Base-by-base conservation (phyloP, 2,113 vertebrate genomes). In the Clarias gariepinus region DNA sequence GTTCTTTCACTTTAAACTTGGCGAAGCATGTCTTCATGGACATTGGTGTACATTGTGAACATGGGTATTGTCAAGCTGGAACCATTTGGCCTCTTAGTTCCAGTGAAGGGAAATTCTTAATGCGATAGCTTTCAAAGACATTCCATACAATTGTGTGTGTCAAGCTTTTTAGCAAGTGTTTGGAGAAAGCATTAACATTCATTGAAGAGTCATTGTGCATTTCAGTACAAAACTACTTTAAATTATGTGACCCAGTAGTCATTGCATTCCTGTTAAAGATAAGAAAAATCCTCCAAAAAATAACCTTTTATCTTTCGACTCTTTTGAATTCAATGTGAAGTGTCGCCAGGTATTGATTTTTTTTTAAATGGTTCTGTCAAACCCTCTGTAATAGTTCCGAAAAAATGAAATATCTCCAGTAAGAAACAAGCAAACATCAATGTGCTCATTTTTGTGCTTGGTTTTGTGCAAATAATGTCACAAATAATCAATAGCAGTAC, bases 321-420 rank as follows among this genome's bases (percentile, higher is more conserved):
- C 25, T 79, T 30, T 55, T 21, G 55, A 79, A 58, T 79, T 79
- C 28, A 1, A 28, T 12, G 28, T 61, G 30, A 60, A 36, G 78
- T 61, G 30, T 36, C 33, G 36, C 33, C 25, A 21, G 3, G 21
- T 81, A 81, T 60, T 23, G 55, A 81, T 81, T 80, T 33, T n/a
- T 80, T 21, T 77, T 41, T 11, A 61, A 81, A 63, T 81, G 79
- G 57, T n/a, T 63, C 79, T 81, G 33, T 63, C 58, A 81, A 81
- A 8, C 33, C 41, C 19, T 63, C 19, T 61, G 19, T 81, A 81
- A 81, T 41, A 63, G 11, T 25, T 13, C 21, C 33, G 13, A 63
- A 81, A 21, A 81, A 81, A 47, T 81, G 30, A 81, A 36, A 11
- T 33, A 63, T 81, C 79, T 41, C 33, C 58, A 63, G 79, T 60